These are phyloP conservation scores for Drosophila kuntzei DNA, from an alignment of 2,888 invertebrate species.

Conservation along the genomic window DNA sequence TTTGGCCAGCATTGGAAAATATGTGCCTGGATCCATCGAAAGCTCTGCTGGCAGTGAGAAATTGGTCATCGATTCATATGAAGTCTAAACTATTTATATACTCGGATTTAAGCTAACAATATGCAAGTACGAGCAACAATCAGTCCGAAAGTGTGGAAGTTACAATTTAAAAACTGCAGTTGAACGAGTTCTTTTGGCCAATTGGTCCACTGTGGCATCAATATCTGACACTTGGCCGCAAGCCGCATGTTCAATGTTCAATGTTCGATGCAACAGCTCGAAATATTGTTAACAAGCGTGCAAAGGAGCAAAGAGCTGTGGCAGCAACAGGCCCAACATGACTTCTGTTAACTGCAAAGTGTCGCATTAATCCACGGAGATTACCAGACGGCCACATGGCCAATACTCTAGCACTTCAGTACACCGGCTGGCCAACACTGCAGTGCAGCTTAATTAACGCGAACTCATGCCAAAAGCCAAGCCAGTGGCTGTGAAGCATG, in stretches of 20 bases:
- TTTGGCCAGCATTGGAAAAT: slow-evolving; percentile 92
- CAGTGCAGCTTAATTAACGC: slow-evolving; percentile 77
- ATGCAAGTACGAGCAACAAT: background rate
- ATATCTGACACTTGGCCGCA: slow-evolving; percentile 58
- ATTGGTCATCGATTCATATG: slow-evolving; percentile 32
- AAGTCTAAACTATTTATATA: slow-evolving; percentile 10
- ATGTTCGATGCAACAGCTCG: slow-evolving; percentile 59
- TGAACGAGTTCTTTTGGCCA: slow-evolving; percentile 17
- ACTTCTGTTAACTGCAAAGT: slow-evolving; percentile 68
- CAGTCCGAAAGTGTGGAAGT: background rate
- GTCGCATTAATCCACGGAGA: slow-evolving; percentile 78
- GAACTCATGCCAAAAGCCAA: slow-evolving; percentile 70
- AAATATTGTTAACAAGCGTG: slow-evolving; percentile 77
- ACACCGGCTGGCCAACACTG: slow-evolving; percentile 20
- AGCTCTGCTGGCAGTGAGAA: slow-evolving; percentile 56
- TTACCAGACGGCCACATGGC: slow-evolving; percentile 68
- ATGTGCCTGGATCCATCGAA: slow-evolving; percentile 89
- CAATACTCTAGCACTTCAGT: slow-evolving; percentile 38
- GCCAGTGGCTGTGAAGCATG: slow-evolving; percentile 45
- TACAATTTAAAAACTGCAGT: slow-evolving; percentile 9
- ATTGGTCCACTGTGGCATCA: slow-evolving; percentile 43
- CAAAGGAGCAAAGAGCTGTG: slow-evolving; percentile 61
- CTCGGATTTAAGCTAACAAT: background rate
- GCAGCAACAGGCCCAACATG: slow-evolving; percentile 54
- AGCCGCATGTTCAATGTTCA: slow-evolving; percentile 73